These are phyloP conservation scores for Lacerta viridis DNA, from an alignment of 2,797 vertebrate genomes.

Conservation along the genomic window DNA sequence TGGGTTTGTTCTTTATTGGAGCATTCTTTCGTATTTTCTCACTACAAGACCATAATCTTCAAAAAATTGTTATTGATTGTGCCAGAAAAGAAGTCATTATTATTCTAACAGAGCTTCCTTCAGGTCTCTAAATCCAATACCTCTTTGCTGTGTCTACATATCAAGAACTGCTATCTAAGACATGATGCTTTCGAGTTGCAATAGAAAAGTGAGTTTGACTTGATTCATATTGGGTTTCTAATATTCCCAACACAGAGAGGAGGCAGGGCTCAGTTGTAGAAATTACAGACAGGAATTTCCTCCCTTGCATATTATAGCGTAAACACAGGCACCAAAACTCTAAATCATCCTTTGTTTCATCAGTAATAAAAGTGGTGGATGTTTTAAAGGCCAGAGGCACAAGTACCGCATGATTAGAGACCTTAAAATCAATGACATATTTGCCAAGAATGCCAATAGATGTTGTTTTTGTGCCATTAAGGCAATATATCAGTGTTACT, in stretches of 20 bases:
- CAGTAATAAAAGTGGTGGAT: not conserved
- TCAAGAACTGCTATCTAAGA: not conserved
- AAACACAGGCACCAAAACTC: not conserved
- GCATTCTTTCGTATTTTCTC: not conserved
- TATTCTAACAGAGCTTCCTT: not conserved
- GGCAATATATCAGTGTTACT: not conserved
- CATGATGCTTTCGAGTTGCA: not conserved
- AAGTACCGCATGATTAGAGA: not conserved
- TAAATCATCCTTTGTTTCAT: not conserved
- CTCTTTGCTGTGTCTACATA: not conserved
- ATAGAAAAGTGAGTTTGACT: not conserved
- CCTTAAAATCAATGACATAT: not conserved
- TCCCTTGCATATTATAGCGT: not conserved
- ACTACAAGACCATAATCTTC: not conserved
- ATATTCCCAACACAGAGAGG: conserved; percentile 1
- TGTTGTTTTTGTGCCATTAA: not conserved
- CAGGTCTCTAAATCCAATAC: not conserved
- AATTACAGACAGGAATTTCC: not conserved
- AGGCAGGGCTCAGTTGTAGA: not conserved
- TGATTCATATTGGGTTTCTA: not conserved
- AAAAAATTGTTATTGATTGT: not conserved
- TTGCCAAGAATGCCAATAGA: not conserved
- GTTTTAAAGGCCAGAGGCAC: not conserved
- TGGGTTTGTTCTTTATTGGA: not conserved
- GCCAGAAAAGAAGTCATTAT: not conserved